Percentiles rank a stretch among this genome's conserved stretches.
These are phyloP conservation scores for Thyatira batis DNA, from an alignment of 2,888 invertebrate genomes.

Conservation along the genomic window DNA sequence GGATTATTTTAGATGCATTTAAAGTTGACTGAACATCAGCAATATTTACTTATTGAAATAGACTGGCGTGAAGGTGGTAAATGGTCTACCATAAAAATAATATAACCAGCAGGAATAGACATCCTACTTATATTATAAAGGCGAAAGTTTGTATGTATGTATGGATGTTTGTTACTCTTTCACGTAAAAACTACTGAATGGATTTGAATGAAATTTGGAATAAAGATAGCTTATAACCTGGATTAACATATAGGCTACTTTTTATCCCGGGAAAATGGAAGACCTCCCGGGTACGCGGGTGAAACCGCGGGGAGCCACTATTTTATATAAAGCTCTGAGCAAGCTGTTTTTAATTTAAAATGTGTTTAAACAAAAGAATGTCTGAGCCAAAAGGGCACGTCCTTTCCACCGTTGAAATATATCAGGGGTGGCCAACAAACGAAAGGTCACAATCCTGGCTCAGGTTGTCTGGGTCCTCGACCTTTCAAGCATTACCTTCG, in stretches of 20 bases:
- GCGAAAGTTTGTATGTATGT: too few species aligned
- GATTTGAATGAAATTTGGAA: too few species aligned
- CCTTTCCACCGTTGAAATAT: not conserved
- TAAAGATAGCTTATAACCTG: too few species aligned
- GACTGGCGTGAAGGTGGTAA: not conserved
- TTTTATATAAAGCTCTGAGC: not conserved
- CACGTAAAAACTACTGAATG: too few species aligned
- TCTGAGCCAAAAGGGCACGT: not conserved
- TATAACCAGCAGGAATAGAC: not conserved
- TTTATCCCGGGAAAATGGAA: too few species aligned
- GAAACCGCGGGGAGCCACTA: too few species aligned
- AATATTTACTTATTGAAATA: not conserved
- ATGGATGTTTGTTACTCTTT: too few species aligned
- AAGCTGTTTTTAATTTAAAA: not conserved
- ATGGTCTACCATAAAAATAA: too few species aligned
- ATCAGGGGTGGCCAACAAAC: slow-evolving; percentile 1
- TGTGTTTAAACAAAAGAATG: not conserved
- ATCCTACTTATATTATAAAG: too few species aligned
- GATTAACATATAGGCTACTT: too few species aligned
- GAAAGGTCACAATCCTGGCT: slow-evolving; percentile 28
- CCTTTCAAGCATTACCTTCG: slow-evolving; percentile 37
- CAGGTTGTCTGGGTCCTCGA: slow-evolving; percentile 42
- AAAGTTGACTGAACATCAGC: not conserved
- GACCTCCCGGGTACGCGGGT: too few species aligned
- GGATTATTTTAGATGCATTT: not conserved